Conservation (phyloP, 2,888 invertebrate species). For the Acanthococcus lagerstroemiae region DNA sequence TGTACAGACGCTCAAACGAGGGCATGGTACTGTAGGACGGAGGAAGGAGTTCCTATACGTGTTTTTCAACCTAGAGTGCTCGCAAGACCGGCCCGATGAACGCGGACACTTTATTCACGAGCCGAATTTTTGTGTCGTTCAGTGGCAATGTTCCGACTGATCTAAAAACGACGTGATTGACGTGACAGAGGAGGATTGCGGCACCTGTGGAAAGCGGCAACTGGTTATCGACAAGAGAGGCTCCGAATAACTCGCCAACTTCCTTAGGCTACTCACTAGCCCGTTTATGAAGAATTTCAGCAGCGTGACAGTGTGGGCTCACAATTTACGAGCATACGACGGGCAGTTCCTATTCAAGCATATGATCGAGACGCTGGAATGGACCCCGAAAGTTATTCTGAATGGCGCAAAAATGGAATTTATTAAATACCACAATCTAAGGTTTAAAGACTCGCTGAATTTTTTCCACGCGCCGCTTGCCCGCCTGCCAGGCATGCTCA, state of each 20-base stretch:
- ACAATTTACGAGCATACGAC: too few relatives aligned
- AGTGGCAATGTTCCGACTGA: too few relatives aligned
- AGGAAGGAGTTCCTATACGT: neutral
- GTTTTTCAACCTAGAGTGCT: neutral
- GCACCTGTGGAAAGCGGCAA: neutral
- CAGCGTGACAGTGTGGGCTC: neutral
- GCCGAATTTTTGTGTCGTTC: too few relatives aligned
- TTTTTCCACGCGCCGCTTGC: neutral
- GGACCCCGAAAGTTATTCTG: neutral
- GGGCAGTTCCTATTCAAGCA: neutral
- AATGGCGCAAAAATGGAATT: neutral
- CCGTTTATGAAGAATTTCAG: too few relatives aligned
- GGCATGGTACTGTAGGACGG: too few relatives aligned
- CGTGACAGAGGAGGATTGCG: too few relatives aligned
- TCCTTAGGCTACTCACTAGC: too few relatives aligned
- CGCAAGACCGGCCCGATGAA: neutral
- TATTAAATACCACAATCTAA: neutral
- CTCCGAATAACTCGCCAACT: neutral
- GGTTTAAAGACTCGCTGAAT: neutral
- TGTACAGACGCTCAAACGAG: too few relatives aligned
- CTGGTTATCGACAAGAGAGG: neutral
- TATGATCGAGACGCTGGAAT: neutral
- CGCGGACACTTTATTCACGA: too few relatives aligned
- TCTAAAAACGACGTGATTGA: too few relatives aligned
- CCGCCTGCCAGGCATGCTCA: neutral